A percentile compares a stretch with the other conserved stretches of the same genome.
Evolutionary conservation across 2,113 vertebrate species (phyloP).

Genomic region (Pterocles gutturalis): DNA sequence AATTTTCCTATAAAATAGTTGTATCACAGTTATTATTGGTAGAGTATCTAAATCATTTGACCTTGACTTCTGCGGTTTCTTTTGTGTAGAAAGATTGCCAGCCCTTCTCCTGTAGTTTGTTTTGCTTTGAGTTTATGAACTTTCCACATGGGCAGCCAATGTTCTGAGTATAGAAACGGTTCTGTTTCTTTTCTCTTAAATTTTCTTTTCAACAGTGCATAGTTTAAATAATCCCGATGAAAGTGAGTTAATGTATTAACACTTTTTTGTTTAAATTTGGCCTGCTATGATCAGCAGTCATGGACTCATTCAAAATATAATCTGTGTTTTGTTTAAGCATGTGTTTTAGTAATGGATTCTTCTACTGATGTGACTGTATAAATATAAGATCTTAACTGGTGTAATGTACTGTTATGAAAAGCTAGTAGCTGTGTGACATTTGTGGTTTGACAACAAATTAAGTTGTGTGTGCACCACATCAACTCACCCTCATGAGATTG

Average conservation of each 20-base stretch:
- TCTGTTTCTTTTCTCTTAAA: not conserved
- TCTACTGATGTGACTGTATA: not conserved
- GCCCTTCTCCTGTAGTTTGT: not conserved
- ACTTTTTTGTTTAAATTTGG: not conserved
- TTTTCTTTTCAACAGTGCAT: not conserved
- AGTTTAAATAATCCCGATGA: not conserved
- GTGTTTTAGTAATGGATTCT: not conserved
- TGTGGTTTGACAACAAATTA: not conserved
- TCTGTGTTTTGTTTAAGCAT: not conserved
- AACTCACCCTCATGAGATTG: accelerated
- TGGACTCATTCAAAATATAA: not conserved
- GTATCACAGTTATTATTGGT: not conserved
- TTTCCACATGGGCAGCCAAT: not conserved
- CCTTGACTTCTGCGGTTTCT: not conserved
- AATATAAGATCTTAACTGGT: not conserved
- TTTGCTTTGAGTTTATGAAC: not conserved
- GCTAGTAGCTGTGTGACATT: not conserved
- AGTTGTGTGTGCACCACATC: accelerated
- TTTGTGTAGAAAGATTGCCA: not conserved
- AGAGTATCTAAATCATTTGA: not conserved
- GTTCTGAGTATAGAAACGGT: not conserved
- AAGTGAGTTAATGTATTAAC: not conserved
- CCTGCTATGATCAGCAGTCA: not conserved
- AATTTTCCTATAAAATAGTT: not conserved
- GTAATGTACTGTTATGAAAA: not conserved